Evolutionary conservation across 2,797 vertebrate species (phyloP).

Genomic region (Anabas testudineus): DNA sequence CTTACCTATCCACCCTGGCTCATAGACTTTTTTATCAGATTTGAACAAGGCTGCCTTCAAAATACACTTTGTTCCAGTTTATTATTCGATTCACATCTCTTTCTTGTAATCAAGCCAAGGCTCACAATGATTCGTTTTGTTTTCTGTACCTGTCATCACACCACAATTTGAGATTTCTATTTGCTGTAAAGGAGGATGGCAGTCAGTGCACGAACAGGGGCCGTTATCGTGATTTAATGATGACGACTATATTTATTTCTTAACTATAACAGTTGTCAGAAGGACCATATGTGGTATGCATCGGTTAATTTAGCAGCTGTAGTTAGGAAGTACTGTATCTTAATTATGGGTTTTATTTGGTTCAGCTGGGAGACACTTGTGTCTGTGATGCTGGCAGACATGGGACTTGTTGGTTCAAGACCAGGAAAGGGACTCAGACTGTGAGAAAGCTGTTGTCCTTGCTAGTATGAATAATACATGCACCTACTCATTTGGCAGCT

Average conservation of each 20-base stretch:
- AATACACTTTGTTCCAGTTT: conserved; percentile 13
- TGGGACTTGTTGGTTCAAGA: conserved; percentile 33
- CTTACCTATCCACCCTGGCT: conserved; percentile 10
- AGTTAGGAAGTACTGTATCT: conserved; percentile 4
- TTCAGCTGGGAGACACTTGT: conserved; percentile 12
- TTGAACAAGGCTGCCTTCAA: conserved; percentile 16
- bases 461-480: conserved; percentile 60
- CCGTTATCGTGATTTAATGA: neutral
- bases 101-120: conserved; percentile 13
- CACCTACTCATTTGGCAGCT: conserved; percentile 54
- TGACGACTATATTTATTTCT: neutral
- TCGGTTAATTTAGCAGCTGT: neutral
- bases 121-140: conserved; percentile 3
- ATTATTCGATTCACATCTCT: conserved; percentile 9
- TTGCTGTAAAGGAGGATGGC: neutral
- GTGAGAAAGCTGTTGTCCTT: conserved; percentile 48
- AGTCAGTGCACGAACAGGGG: too few relatives aligned
- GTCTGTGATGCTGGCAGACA: conserved; percentile 42
- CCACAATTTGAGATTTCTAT: conserved; percentile 28
- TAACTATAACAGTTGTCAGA: neutral
- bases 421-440: conserved; percentile 30
- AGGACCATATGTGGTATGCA: neutral
- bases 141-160: conserved; percentile 7
- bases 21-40: conserved; percentile 23
- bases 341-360: conserved; percentile 25